phyloP scores from a whole-genome alignment of 2,113 vertebrate genomes.

The Nyctereutes procyonoides region DNA sequence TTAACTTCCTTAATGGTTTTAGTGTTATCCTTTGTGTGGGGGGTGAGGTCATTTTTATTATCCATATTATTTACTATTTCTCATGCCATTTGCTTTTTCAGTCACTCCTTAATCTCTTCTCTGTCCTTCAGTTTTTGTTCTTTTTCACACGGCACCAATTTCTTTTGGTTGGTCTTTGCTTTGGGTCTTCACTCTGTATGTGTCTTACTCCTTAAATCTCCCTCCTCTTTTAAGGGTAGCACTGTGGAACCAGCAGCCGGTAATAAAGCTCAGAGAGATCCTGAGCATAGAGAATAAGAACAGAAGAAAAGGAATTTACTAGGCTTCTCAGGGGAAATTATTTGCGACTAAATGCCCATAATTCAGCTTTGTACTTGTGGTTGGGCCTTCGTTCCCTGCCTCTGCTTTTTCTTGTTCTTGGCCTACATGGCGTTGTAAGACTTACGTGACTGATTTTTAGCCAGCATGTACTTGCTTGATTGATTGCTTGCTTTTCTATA shows the following conservation, averaged over 20 bases:
- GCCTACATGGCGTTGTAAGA: neutral
- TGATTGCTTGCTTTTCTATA: neutral
- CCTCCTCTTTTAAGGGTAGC: neutral
- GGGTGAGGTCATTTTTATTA: neutral
- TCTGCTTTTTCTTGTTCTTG: neutral
- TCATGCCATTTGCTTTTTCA: neutral
- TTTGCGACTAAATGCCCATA: neutral
- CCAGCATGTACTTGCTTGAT: neutral
- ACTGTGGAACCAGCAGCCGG: neutral
- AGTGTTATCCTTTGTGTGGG: neutral
- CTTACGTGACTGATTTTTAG: neutral
- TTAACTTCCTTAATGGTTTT: slow-evolving; percentile 17
- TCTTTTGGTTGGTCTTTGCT: neutral
- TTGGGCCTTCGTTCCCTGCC: neutral
- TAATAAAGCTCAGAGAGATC: neutral
- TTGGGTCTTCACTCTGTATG: neutral
- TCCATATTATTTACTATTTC: neutral
- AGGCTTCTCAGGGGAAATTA: neutral
- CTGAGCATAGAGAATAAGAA: neutral
- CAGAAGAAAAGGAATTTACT: neutral
- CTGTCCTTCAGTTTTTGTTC: neutral
- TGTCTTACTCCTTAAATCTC: neutral
- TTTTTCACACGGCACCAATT: slow-evolving; percentile 6
- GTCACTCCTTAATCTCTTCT: neutral
- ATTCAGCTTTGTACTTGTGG: neutral